A percentile compares a stretch with the other conserved stretches of the same genome.
Conservation (phyloP, 2,113 vertebrate genomes). For the Salvelinus fontinalis region DNA sequence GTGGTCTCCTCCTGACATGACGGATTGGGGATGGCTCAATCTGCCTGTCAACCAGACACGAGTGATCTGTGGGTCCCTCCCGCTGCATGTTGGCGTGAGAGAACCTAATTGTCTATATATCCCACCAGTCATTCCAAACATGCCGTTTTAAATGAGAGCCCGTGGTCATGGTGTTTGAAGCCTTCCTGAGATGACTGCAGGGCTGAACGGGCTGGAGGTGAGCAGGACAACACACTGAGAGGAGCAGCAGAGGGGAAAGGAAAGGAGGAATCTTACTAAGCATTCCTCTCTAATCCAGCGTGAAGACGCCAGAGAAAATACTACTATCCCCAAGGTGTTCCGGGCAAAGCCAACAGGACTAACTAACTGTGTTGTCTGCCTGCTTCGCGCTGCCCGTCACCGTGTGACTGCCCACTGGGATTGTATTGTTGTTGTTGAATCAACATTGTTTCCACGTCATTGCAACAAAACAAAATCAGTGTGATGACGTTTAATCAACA, state of each 20-base stretch:
- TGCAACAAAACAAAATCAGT: too few relatives aligned
- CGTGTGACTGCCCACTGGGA: too few relatives aligned
- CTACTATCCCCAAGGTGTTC: slow-evolving; percentile 54
- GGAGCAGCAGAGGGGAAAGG: slow-evolving; percentile 42
- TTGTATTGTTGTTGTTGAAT: too few relatives aligned
- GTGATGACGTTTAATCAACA: too few relatives aligned
- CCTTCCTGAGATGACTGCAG: slow-evolving; percentile 66
- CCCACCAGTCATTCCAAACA: slow-evolving; percentile 61
- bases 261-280: slow-evolving; percentile 67
- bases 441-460: too few relatives aligned
- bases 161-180: slow-evolving; percentile 55
- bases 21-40: slow-evolving; percentile 40
- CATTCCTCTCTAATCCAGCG: slow-evolving; percentile 75
- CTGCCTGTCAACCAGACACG: slow-evolving; percentile 37
- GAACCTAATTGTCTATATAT: slow-evolving; percentile 61
- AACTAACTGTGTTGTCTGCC: slow-evolving; percentile 56
- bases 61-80: slow-evolving; percentile 34
- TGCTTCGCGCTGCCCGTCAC: not conserved
- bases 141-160: slow-evolving; percentile 44
- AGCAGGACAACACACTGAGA: slow-evolving; percentile 64
- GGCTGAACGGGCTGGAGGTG: slow-evolving; percentile 61
- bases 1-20: slow-evolving; percentile 23
- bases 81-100: slow-evolving; percentile 36
- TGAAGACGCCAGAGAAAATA: slow-evolving; percentile 68
- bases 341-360: slow-evolving; percentile 59